Percentiles rank a stretch among this genome's conserved stretches.
phyloP scores from a whole-genome alignment of 2,797 vertebrate genomes.

The Mionectes olivaceus region DNA sequence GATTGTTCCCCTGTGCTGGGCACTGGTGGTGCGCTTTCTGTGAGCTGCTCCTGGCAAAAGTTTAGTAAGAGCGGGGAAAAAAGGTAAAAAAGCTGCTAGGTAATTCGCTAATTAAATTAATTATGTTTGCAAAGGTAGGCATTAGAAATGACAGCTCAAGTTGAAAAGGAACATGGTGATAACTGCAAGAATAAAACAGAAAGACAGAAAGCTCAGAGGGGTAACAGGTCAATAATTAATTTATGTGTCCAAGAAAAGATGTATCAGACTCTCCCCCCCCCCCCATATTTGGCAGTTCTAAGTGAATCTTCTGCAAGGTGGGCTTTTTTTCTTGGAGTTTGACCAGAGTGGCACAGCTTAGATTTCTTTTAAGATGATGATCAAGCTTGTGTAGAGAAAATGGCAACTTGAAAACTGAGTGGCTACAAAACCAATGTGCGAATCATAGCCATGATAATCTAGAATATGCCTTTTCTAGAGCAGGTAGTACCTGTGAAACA shows the following conservation, averaged over 20 bases:
- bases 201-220: background rate
- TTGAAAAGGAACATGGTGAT: background rate
- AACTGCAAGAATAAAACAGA: background rate
- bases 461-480: background rate
- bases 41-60: background rate
- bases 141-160: conserved; percentile 10
- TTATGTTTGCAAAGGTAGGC: conserved; percentile 13
- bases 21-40: background rate
- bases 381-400: background rate
- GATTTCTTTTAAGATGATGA: background rate
- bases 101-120: conserved; percentile 30
- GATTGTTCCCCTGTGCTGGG: no score
- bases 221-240: background rate
- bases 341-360: background rate
- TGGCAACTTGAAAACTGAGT: background rate
- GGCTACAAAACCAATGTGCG: background rate
- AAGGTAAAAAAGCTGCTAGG: background rate
- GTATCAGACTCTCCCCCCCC: background rate
- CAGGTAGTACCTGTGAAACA: background rate
- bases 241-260: background rate
- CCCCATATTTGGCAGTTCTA: background rate
- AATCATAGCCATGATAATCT: background rate
- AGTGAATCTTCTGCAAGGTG: background rate
- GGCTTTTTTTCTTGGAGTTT: background rate
- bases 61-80: conserved; percentile 4